These are phyloP conservation scores for Oreotrochilus melanogaster DNA, from an alignment of 2,113 vertebrate genomes.

Conservation along the genomic window DNA sequence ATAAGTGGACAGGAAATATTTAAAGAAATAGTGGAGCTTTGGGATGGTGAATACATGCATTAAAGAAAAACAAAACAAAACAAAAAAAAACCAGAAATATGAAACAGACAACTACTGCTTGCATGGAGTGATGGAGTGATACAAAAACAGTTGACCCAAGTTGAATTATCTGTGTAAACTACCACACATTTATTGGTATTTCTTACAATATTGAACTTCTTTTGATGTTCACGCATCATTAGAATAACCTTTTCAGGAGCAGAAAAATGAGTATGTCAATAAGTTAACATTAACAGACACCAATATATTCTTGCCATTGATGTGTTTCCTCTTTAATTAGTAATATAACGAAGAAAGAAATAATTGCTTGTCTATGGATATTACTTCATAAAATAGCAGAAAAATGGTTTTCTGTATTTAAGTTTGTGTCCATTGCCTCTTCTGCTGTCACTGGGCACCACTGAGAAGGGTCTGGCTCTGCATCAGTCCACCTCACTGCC, in stretches of 20 bases:
- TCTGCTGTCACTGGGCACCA: not conserved
- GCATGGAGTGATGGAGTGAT: fast-evolving
- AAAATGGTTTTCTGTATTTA: not conserved
- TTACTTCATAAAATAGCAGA: not conserved
- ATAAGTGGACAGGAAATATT: not conserved
- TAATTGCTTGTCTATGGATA: not conserved
- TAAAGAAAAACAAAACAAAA: not conserved
- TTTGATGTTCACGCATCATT: not conserved
- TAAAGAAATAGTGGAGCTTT: not conserved
- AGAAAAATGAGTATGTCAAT: not conserved
- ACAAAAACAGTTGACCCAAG: not conserved
- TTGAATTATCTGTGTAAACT: not conserved
- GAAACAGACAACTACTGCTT: not conserved
- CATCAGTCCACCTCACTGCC: not conserved
- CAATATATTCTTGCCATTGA: not conserved
- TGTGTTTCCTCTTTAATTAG: not conserved
- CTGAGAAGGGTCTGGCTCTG: not conserved
- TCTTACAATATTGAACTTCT: not conserved
- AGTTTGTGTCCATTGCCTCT: not conserved
- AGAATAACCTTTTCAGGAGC: not conserved
- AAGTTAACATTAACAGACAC: not conserved
- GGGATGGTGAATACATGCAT: fast-evolving
- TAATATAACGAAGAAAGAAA: not conserved
- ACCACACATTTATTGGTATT: not conserved
- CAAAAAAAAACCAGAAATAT: not conserved